phyloP scores from a whole-genome alignment of 2,797 vertebrate genomes.

The Peromyscus nudipes region DNA sequence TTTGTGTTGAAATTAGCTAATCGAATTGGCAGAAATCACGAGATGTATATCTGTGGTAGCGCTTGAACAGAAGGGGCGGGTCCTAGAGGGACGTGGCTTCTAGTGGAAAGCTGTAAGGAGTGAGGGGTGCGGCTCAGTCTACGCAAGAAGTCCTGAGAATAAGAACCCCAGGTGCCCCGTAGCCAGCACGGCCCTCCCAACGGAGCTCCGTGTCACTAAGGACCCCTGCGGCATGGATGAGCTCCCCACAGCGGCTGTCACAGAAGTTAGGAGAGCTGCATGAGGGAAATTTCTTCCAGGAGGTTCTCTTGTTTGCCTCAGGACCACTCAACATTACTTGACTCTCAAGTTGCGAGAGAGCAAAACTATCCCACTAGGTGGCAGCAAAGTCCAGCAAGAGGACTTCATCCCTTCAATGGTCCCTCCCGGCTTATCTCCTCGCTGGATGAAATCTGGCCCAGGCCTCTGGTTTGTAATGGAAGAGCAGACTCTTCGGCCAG shows the following conservation, averaged over 20 bases:
- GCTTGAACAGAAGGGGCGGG: not conserved
- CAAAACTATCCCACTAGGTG: slow-evolving; percentile 65
- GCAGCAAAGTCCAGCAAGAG: slow-evolving; percentile 73
- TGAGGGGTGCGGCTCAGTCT: not conserved
- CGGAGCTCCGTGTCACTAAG: not conserved
- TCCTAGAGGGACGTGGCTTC: not conserved
- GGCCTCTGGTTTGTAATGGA: not conserved
- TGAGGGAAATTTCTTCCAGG: not conserved
- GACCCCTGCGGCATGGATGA: not conserved
- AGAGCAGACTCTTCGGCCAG: not conserved
- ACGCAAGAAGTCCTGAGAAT: not conserved
- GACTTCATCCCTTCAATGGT: not conserved
- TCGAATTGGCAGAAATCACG: not conserved
- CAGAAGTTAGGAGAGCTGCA: not conserved
- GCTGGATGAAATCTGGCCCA: not conserved
- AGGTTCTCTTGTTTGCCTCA: not conserved
- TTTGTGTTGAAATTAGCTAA: slow-evolving; percentile 30
- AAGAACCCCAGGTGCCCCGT: not conserved
- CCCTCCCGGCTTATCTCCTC: no score
- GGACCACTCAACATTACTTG: not conserved
- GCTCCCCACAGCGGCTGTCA: not conserved
- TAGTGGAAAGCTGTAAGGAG: not conserved
- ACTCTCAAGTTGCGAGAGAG: not conserved
- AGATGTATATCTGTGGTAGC: not conserved
- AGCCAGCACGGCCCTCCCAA: not conserved